Evolutionary conservation across 2,797 vertebrate genomes (phyloP).

Genomic region (Lycodopsis pacificus): DNA sequence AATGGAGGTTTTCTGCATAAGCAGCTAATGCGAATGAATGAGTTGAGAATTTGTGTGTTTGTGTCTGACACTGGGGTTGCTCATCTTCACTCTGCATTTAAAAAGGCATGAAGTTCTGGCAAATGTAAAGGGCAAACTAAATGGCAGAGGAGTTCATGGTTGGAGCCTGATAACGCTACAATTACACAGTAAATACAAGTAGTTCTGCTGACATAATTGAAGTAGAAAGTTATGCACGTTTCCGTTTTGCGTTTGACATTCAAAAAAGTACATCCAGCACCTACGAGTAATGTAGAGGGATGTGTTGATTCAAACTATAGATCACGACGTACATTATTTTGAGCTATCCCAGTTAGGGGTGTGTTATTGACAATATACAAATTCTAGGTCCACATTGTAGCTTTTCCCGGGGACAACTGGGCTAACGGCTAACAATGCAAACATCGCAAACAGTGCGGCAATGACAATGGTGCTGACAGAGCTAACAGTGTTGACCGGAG

Average conservation of each 20-base stretch:
- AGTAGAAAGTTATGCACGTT: slow-evolving; percentile 12
- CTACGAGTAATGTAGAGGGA: slow-evolving; percentile 1
- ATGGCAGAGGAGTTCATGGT: slow-evolving; percentile 61
- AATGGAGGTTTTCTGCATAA: slow-evolving; percentile 81
- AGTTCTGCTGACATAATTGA: slow-evolving; percentile 16
- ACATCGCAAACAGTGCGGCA: neutral
- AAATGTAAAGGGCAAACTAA: slow-evolving; percentile 64
- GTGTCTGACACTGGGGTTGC: slow-evolving; percentile 26
- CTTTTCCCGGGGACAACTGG: neutral
- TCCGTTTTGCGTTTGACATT: slow-evolving; percentile 47
- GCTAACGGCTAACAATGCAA: neutral
- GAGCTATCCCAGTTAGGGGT: neutral
- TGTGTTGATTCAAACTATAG: neutral
- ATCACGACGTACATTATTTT: neutral
- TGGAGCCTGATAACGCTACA: slow-evolving; percentile 39
- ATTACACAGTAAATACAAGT: slow-evolving; percentile 52
- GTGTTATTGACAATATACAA: neutral
- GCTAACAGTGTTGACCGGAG: neutral
- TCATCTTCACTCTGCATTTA: slow-evolving; percentile 59
- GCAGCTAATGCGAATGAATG: slow-evolving; percentile 74
- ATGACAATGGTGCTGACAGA: neutral
- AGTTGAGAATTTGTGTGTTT: slow-evolving; percentile 63
- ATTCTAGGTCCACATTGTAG: neutral
- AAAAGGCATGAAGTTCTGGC: slow-evolving; percentile 61
- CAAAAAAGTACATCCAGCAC: neutral